phyloP scores from a whole-genome alignment of 2,797 vertebrate species.

The Arctocebus calabarensis region DNA sequence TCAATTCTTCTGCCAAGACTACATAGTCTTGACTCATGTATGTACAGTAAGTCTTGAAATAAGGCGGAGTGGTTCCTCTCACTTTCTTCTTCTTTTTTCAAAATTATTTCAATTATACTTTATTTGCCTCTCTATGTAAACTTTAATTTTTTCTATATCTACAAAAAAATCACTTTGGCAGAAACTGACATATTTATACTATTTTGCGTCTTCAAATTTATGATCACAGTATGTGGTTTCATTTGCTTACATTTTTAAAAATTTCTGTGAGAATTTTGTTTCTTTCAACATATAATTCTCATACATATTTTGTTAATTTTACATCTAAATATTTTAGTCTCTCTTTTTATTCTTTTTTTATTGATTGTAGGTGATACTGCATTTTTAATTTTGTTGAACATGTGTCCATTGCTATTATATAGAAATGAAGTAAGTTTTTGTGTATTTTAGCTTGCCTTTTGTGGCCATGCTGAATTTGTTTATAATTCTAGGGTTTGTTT shows the following conservation, averaged over 20 bases:
- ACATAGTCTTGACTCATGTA: not conserved
- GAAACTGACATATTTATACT: not conserved
- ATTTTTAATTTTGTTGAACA: not conserved
- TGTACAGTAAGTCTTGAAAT: not conserved
- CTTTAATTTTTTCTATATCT: not conserved
- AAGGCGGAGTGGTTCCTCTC: not conserved
- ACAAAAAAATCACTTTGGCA: not conserved
- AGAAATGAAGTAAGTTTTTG: not conserved
- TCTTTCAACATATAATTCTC: not conserved
- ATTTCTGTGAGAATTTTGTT: not conserved
- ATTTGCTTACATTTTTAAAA: slow-evolving; percentile 27
- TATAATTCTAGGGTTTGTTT: not conserved
- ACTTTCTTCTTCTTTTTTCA: not conserved
- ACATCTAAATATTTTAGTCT: not conserved
- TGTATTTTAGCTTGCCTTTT: not conserved
- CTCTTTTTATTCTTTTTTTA: not conserved
- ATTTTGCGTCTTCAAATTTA: not conserved
- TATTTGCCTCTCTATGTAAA: not conserved
- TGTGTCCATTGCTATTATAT: not conserved
- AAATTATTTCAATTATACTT: not conserved
- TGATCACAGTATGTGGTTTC: not conserved
- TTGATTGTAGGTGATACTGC: not conserved
- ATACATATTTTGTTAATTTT: not conserved
- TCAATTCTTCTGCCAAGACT: no score
- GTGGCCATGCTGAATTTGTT: not conserved